Percentiles rank a stretch among this genome's conserved stretches.
Evolutionary conservation across 2,888 invertebrate species (phyloP).

Genomic region (Pterostichus madidus): DNA sequence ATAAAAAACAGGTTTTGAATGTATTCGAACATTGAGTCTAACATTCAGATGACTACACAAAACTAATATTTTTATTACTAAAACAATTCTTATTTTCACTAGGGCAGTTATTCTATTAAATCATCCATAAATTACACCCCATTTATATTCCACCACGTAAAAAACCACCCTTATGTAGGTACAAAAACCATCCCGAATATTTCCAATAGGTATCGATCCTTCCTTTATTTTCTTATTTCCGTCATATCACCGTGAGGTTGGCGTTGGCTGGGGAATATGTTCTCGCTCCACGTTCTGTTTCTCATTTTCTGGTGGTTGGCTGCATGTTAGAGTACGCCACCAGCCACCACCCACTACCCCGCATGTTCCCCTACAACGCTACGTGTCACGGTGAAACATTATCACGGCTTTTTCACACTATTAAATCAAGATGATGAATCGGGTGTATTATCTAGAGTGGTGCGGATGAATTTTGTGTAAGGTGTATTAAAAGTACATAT

Average conservation of each 20-base stretch:
- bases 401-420: conserved; percentile 17
- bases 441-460: conserved; percentile 45
- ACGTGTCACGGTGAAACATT: background rate
- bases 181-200: background rate
- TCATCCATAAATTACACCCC: too few relatives aligned
- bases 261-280: conserved; percentile 3
- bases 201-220: conserved; percentile 14
- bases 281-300: background rate
- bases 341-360: too few relatives aligned
- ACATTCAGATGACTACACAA: too few relatives aligned
- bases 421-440: conserved; percentile 60
- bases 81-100: too few relatives aligned
- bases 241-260: conserved; percentile 12
- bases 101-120: too few relatives aligned
- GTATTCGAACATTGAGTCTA: too few relatives aligned
- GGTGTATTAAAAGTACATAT: too few relatives aligned
- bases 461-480: background rate
- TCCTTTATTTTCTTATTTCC: conserved; percentile 23
- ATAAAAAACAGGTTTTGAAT: too few relatives aligned
- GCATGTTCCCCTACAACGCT: background rate
- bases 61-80: too few relatives aligned
- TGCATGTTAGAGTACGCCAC: background rate
- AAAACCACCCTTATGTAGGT: too few relatives aligned
- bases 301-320: too few relatives aligned
- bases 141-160: too few relatives aligned